These are phyloP conservation scores for Cantharis lateralis DNA, from an alignment of 2,888 invertebrate species.

Conservation along the genomic window DNA sequence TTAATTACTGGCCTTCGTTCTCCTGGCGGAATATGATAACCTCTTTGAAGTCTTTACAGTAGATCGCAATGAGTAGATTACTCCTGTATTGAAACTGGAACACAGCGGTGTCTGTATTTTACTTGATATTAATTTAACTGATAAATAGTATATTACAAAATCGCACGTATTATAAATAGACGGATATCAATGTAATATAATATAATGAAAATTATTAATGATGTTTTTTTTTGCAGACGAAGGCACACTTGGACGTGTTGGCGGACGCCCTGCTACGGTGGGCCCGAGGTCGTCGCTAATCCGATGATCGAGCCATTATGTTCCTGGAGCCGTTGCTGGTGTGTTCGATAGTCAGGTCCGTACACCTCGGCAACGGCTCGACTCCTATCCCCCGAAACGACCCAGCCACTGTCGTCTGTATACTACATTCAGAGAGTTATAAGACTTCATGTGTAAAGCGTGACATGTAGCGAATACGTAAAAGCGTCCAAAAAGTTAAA, in stretches of 20 bases:
- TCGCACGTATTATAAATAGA: too few relatives aligned
- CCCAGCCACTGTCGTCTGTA: conserved; percentile 38
- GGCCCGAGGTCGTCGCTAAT: conserved; percentile 85
- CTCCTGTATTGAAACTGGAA: too few relatives aligned
- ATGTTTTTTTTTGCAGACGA: conserved; percentile 74
- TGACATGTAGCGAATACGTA: conserved; percentile 31
- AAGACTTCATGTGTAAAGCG: conserved; percentile 51
- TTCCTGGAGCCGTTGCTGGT: conserved; percentile 45
- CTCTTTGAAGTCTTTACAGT: too few relatives aligned
- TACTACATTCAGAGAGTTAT: conserved; percentile 56
- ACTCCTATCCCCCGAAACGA: conserved; percentile 39
- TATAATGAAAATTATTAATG: neutral
- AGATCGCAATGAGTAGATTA: too few relatives aligned
- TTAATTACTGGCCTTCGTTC: too few relatives aligned
- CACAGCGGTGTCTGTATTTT: too few relatives aligned
- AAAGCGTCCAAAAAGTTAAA: conserved; percentile 22
- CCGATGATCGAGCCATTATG: conserved; percentile 33
- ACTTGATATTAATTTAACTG: too few relatives aligned
- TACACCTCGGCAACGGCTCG: conserved; percentile 44
- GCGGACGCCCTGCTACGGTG: conserved; percentile 92
- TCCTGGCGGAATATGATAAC: too few relatives aligned
- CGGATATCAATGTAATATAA: too few relatives aligned
- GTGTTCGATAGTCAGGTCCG: conserved; percentile 52
- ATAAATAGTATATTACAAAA: too few relatives aligned
- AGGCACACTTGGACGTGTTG: conserved; percentile 91